These are phyloP conservation scores for Sinosuthora webbiana DNA, from an alignment of 2,113 vertebrate genomes.

Conservation along the genomic window DNA sequence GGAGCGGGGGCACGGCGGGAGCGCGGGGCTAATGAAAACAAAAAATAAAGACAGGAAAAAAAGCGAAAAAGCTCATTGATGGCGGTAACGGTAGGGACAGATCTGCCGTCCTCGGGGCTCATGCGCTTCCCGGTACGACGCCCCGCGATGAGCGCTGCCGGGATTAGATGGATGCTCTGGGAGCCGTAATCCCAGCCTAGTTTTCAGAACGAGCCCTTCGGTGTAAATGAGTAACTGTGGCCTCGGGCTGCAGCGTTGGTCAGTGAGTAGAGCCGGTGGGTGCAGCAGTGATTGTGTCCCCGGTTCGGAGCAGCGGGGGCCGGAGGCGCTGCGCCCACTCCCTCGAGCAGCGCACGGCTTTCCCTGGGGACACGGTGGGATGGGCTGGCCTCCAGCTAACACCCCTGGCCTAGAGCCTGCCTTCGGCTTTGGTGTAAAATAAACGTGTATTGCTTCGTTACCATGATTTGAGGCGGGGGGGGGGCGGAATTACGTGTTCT, in stretches of 20 bases:
- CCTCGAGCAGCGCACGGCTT: background rate
- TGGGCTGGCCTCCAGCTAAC: background rate
- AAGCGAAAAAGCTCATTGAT: too few species aligned
- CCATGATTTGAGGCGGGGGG: too few species aligned
- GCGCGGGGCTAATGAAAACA: background rate
- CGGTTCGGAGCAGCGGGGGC: background rate
- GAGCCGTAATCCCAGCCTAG: background rate
- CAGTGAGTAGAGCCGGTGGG: background rate
- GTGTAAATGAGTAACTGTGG: background rate
- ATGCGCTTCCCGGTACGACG: accelerated
- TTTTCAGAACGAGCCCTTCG: background rate
- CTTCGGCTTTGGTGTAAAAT: background rate
- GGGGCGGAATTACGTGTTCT: too few species aligned
- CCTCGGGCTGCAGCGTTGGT: background rate
- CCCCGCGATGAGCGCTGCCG: background rate
- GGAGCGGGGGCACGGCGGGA: background rate
- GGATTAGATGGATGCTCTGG: background rate
- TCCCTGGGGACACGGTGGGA: accelerated
- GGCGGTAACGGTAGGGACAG: background rate
- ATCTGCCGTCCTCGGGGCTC: background rate
- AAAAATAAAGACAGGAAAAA: background rate
- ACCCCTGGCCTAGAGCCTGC: background rate
- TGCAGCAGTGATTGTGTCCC: accelerated
- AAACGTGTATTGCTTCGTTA: background rate
- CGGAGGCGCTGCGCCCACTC: background rate